Base-by-base conservation (phyloP, 2,888 invertebrate genomes). In the Girardia tigrina region DNA sequence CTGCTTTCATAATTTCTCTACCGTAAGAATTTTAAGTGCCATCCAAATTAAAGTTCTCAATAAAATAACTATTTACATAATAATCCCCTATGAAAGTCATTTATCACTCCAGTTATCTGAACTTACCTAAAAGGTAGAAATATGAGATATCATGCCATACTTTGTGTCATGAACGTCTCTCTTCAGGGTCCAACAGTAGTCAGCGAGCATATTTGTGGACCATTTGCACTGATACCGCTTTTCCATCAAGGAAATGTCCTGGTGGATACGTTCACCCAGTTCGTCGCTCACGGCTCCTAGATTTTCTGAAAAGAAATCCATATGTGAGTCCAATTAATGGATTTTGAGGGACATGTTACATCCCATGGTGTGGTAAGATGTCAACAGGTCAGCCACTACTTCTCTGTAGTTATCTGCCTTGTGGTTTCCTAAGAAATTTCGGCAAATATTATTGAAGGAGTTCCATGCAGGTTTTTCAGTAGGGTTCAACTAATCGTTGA, bases 211-310 rank as follows among this genome's bases (percentile, higher is more conserved):
- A 26, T 23, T 26, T 26, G 23, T 69, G 77, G 79, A 78, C 79
- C 80, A 80, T 75, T 75, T 77, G 28, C 81, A 81, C 78, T 82
- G 81, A 77, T 71, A 71, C 29, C 72, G 72, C 29, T 71, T 71
- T 29, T 71, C 72, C 27, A 71, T 71, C 14, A 29, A 28, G 72
- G 72, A 28, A 71, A 71, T 71, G 28, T 71, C 28, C 23, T 23
- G 27, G 26, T 70, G 70, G 26, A 70, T 26, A 70, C 70, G 70
- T 70, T 70, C 70, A 28, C 72, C 72, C 28, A 28, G 72, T 71
- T 71, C 72, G 29, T 71, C 72, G 29, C n/a, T 71, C 28, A 71
- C 27, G 72, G 28, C 72, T 28, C 26, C 72, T 29, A 71, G 28
- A 29, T 71, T 71, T 16, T 71, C 72, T 28, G 28, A 28, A 71